Evolutionary conservation across 2,113 vertebrate species (phyloP), one percentile per base, ranked within the genome.

Genomic region (Cygnus buccinator): DNA sequence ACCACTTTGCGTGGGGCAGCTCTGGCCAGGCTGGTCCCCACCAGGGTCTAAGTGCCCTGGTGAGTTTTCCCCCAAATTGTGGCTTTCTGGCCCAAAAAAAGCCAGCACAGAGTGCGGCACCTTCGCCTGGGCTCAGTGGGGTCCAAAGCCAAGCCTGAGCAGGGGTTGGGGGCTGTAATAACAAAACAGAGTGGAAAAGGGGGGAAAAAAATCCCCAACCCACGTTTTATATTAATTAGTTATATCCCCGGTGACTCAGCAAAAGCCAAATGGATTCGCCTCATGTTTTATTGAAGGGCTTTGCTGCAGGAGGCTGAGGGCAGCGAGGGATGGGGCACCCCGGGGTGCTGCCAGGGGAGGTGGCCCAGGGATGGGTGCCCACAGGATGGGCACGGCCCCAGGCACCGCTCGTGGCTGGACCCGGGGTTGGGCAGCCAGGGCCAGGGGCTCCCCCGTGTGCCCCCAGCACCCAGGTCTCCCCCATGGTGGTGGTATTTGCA

Each of bases 231-330:
- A 87, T 96, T 87, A 94, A 96, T 96, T 92, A 94, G 77, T 89
- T 89, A 91, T 75, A 81, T 92, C 94, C 43, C 91, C 2, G 1
- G 81, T 94, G 96, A 95, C 77, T 95, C 95, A 94, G 89, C 94
- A 89, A 84, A 91, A 61, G 41, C 89, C 93, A 92, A 94, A 94
- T 87, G 91, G 80, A 81, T 80, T 71, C 52, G 46, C 84, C 77
- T 95, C 89, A 76, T 95, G 93, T 82, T 94, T 96, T 89, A 93
- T 89, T 52, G 87, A 95, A 91, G 59, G 93, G 1, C 23, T 78
- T 59, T 72, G 87, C 89, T 66, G 71, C 1, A 0, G 61, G 62
- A 91, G 70, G 35, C 84, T 65, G 84, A 77, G 73, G 70, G 70
- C 84, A 75, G 57, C 0, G 0, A 77, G 81, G 59, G 28, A 65